A percentile compares a stretch with the other conserved stretches of the same genome.
Evolutionary conservation across 2,888 invertebrate species (phyloP).

Genomic region (Caenorhabditis doughertyi): DNA sequence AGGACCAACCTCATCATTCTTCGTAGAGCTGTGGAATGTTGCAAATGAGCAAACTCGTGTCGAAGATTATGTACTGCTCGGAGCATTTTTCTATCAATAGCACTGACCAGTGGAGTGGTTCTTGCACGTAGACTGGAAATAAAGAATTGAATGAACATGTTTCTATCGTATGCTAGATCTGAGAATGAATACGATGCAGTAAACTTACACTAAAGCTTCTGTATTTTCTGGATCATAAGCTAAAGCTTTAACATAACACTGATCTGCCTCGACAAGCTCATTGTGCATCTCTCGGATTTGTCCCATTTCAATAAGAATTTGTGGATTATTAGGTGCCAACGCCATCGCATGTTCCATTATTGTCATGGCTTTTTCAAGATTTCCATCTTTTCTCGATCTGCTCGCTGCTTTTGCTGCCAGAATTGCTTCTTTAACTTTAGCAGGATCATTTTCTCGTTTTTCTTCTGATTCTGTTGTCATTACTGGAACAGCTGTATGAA

Average conservation of each 20-base stretch:
- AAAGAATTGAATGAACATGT: too few species aligned
- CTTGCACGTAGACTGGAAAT: slow-evolving; percentile 88
- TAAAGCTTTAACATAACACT: slow-evolving; percentile 90
- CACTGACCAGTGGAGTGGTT: slow-evolving; percentile 91
- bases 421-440: slow-evolving; percentile 75
- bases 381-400: slow-evolving; percentile 73
- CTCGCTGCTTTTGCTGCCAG: slow-evolving; percentile 78
- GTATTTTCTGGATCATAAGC: slow-evolving; percentile 90
- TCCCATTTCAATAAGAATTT: slow-evolving; percentile 88
- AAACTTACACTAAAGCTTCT: slow-evolving; percentile 76
- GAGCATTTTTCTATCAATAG: slow-evolving; percentile 90
- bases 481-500: slow-evolving; percentile 53
- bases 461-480: slow-evolving; percentile 42
- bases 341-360: slow-evolving; percentile 90
- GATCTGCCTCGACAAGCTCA: slow-evolving; percentile 93
- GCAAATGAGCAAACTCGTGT: slow-evolving; percentile 84
- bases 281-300: slow-evolving; percentile 55
- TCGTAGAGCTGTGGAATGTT: slow-evolving; percentile 86
- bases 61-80: slow-evolving; percentile 87
- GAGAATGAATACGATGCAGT: too few species aligned
- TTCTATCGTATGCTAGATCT: too few species aligned
- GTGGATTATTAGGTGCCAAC: slow-evolving; percentile 93
- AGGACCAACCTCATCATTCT: slow-evolving; percentile 89
- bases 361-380: slow-evolving; percentile 78
- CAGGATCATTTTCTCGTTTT: slow-evolving; percentile 54